Evolutionary conservation across 2,113 vertebrate genomes (phyloP).

Genomic region (Microtus oregoni): DNA sequence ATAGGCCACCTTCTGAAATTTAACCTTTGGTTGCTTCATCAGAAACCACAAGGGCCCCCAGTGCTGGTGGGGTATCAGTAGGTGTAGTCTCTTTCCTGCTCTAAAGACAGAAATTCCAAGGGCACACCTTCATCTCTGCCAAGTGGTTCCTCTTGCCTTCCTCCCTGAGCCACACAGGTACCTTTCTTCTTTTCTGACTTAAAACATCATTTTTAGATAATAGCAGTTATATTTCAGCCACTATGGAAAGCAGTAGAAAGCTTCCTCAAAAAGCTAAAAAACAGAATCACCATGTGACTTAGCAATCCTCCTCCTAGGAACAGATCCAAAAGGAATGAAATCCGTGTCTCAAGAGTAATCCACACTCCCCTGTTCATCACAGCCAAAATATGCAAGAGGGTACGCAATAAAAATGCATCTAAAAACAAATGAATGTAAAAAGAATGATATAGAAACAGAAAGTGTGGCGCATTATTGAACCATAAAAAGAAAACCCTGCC

Average conservation of each 20-base stretch:
- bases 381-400: not conserved
- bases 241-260: not conserved
- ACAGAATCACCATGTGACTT: not conserved
- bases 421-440: not conserved
- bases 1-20: not conserved
- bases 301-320: not conserved
- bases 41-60: not conserved
- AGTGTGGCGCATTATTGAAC: not conserved
- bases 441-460: not conserved
- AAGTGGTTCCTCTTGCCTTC: not conserved
- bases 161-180: not conserved
- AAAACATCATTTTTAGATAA: not conserved
- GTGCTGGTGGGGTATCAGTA: not conserved
- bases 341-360: not conserved
- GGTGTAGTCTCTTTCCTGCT: not conserved
- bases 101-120: not conserved
- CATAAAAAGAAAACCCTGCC: not conserved
- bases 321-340: not conserved
- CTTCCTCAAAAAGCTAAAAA: not conserved
- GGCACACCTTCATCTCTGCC: not conserved
- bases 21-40: not conserved
- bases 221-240: not conserved
- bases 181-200: not conserved
- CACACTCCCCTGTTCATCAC: not conserved
- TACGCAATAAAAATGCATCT: not conserved